phyloP scores from a whole-genome alignment of 1,140 invertebrate genomes.

The Andricus grossulariae region DNA sequence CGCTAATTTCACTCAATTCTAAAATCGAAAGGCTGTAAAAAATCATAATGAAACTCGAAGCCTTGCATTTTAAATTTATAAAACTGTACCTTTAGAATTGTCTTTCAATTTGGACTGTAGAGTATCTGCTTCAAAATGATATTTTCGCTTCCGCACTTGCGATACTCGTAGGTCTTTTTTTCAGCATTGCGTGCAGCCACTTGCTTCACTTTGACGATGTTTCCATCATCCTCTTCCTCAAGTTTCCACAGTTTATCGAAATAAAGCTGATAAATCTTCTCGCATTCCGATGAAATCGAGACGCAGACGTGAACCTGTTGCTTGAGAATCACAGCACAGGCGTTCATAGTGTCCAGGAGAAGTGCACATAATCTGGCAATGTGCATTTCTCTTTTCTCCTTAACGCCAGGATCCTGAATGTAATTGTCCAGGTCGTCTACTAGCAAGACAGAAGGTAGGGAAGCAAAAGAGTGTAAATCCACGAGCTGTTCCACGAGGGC shows the following conservation, averaged over 20 bases:
- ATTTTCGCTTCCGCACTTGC: slow-evolving; percentile 52
- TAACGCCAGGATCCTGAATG: slow-evolving; percentile 37
- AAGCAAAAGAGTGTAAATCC: slow-evolving; percentile 59
- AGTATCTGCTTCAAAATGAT: slow-evolving; percentile 55
- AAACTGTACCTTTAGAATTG: neutral
- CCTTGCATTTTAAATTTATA: neutral
- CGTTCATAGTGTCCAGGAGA: slow-evolving; percentile 61
- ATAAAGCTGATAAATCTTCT: slow-evolving; percentile 54
- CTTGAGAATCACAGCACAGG: slow-evolving; percentile 41
- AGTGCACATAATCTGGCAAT: slow-evolving; percentile 58
- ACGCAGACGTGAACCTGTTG: slow-evolving; percentile 46
- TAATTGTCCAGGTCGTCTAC: slow-evolving; percentile 69
- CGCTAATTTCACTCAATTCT: no score
- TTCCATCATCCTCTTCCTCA: slow-evolving; percentile 42
- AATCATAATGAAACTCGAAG: neutral
- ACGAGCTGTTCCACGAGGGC: slow-evolving; percentile 56
- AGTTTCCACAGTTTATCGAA: slow-evolving; percentile 62
- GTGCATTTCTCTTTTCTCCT: slow-evolving; percentile 49
- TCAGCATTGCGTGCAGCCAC: slow-evolving; percentile 22
- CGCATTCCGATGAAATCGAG: slow-evolving; percentile 34
- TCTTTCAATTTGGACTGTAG: neutral
- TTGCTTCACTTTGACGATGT: slow-evolving; percentile 37
- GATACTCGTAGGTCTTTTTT: slow-evolving; percentile 53
- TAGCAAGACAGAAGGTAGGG: slow-evolving; percentile 61
- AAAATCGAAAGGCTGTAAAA: neutral